These are phyloP conservation scores for Rhegmatorhina hoffmannsi DNA, from an alignment of 2,113 vertebrate genomes.

Conservation along the genomic window DNA sequence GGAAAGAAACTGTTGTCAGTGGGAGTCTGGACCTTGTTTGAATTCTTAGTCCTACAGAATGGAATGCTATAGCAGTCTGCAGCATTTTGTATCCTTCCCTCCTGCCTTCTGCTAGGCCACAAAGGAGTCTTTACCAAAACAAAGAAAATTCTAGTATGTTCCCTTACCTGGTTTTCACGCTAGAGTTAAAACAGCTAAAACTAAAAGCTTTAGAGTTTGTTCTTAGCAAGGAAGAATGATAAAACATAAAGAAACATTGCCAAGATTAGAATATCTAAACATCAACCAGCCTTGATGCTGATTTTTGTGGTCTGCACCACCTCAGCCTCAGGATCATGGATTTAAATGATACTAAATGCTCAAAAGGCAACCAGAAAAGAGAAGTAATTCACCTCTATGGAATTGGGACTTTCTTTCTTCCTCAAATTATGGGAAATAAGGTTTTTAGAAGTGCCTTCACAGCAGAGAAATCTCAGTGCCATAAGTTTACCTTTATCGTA, in stretches of 20 bases:
- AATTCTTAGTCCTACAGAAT: background rate
- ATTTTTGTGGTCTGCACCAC: background rate
- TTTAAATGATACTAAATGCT: background rate
- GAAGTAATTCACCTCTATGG: background rate
- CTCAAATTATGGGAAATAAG: background rate
- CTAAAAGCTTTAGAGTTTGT: background rate
- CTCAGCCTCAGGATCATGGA: background rate
- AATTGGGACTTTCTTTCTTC: background rate
- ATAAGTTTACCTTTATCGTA: background rate
- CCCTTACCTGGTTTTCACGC: background rate
- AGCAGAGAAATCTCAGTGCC: background rate
- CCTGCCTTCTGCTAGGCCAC: background rate
- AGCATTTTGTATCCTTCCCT: background rate
- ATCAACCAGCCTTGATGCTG: background rate
- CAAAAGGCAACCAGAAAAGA: background rate
- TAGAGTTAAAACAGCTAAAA: background rate
- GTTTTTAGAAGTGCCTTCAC: background rate
- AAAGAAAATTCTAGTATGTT: background rate
- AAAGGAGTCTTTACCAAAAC: background rate
- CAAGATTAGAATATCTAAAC: background rate
- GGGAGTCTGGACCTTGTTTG: background rate
- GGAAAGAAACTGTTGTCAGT: background rate
- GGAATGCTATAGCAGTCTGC: background rate
- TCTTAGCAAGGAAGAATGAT: conserved; percentile 22
- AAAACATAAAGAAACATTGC: background rate